Percentiles rank a stretch among this genome's conserved stretches.
phyloP scores from a whole-genome alignment of 2,113 vertebrate species.

The Lepisosteus oculatus region DNA sequence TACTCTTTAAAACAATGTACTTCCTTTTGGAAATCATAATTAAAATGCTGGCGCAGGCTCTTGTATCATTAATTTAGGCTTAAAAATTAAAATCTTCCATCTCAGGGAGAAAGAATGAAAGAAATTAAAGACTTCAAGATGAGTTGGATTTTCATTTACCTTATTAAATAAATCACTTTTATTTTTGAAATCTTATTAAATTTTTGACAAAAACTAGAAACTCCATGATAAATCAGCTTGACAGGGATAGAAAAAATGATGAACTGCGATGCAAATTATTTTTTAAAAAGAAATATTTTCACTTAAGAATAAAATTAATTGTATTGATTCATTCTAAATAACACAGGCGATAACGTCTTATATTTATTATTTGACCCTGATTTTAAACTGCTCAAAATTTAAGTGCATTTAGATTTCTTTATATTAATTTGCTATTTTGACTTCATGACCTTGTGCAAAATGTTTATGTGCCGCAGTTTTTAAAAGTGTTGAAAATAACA shows the following conservation, averaged over 20 bases:
- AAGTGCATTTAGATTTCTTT: constrained; percentile 72
- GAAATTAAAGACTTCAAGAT: too few relatives aligned
- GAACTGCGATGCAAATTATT: background rate
- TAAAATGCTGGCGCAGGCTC: constrained; percentile 43
- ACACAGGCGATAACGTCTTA: too few relatives aligned
- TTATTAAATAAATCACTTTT: too few relatives aligned
- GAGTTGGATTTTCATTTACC: too few relatives aligned
- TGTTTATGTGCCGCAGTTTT: constrained; percentile 53
- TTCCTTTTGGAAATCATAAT: constrained; percentile 49
- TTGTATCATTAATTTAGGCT: constrained; percentile 54
- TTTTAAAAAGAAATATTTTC: too few relatives aligned
- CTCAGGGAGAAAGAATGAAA: too few relatives aligned
- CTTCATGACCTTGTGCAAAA: constrained; percentile 61
- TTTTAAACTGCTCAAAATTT: constrained; percentile 62
- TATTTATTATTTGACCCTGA: constrained; percentile 33
- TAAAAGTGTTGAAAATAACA: constrained; percentile 60
- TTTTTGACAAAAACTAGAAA: too few relatives aligned
- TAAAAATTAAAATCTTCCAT: constrained; percentile 24
- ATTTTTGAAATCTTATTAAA: too few relatives aligned
- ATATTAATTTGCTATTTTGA: constrained; percentile 77
- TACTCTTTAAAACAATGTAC: constrained; percentile 44
- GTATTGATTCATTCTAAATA: background rate
- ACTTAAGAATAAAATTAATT: background rate
- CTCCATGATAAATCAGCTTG: too few relatives aligned
- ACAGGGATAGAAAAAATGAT: background rate